phyloP scores from a whole-genome alignment of 2,113 vertebrate genomes.

The Boulengeromyrus knoepffleri region DNA sequence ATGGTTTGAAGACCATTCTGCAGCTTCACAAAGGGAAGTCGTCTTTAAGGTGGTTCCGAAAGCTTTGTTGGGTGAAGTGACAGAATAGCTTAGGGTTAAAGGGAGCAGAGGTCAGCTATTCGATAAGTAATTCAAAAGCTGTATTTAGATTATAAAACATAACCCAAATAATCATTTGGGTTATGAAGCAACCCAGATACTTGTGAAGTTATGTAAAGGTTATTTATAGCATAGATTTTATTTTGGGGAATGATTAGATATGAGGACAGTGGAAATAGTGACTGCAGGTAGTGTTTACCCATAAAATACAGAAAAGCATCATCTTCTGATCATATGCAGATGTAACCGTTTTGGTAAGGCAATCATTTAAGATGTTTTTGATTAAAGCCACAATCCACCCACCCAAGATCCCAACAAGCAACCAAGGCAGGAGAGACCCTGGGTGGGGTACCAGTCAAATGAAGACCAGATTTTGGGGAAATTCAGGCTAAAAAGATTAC shows the following conservation, averaged over 20 bases:
- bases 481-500: neutral
- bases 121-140: neutral
- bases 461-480: neutral
- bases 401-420: neutral
- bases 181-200: neutral
- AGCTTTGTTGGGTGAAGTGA: neutral
- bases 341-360: neutral
- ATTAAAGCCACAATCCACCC: neutral
- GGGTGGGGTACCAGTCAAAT: neutral
- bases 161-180: neutral
- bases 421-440: neutral
- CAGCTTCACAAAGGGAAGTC: neutral
- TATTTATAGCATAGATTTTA: neutral
- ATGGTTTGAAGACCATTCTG: neutral
- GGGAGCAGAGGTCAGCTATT: neutral
- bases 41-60: neutral
- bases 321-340: neutral
- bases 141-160: neutral
- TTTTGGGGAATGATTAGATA: neutral
- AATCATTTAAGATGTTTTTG: neutral
- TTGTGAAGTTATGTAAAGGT: neutral
- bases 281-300: neutral
- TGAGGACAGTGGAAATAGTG: neutral
- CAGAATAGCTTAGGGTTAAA: neutral
- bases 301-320: neutral